These are phyloP conservation scores for Parauchenoglanis punctatus DNA, from an alignment of 2,797 vertebrate genomes.

Conservation along the genomic window DNA sequence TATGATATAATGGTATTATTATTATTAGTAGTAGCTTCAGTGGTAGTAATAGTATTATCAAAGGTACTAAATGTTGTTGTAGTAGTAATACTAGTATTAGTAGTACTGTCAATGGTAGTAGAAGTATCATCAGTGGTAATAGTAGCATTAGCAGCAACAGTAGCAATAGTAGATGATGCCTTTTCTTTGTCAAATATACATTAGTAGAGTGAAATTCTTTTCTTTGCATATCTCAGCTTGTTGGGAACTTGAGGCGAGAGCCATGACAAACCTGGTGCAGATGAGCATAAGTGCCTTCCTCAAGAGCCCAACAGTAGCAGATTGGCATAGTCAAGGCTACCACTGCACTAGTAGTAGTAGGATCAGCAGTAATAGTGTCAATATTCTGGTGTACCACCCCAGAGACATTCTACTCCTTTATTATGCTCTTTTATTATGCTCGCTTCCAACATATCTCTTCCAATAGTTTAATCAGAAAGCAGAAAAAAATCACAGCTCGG, in stretches of 20 bases:
- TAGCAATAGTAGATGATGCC: background rate
- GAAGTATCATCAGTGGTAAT: background rate
- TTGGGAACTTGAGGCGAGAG: too few relatives aligned
- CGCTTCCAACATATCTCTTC: background rate
- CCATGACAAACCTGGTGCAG: too few relatives aligned
- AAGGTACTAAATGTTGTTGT: background rate
- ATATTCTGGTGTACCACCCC: background rate
- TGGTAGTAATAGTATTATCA: background rate
- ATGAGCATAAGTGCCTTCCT: too few relatives aligned
- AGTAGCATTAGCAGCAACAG: background rate
- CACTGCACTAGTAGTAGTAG: background rate
- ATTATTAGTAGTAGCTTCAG: background rate
- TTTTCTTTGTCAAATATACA: background rate
- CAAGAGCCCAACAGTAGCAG: too few relatives aligned
- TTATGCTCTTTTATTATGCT: background rate
- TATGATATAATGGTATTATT: background rate
- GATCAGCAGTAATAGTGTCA: background rate
- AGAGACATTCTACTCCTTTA: background rate
- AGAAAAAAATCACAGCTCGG: slow-evolving; percentile 9
- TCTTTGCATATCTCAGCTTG: too few relatives aligned
- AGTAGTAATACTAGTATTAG: background rate
- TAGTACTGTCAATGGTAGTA: background rate
- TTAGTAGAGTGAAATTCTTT: too few relatives aligned
- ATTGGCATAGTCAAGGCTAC: too few relatives aligned
- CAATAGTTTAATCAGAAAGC: slow-evolving; percentile 15